Base-by-base conservation (phyloP, 2,797 vertebrate genomes). In the Diglossa cyanea region DNA sequence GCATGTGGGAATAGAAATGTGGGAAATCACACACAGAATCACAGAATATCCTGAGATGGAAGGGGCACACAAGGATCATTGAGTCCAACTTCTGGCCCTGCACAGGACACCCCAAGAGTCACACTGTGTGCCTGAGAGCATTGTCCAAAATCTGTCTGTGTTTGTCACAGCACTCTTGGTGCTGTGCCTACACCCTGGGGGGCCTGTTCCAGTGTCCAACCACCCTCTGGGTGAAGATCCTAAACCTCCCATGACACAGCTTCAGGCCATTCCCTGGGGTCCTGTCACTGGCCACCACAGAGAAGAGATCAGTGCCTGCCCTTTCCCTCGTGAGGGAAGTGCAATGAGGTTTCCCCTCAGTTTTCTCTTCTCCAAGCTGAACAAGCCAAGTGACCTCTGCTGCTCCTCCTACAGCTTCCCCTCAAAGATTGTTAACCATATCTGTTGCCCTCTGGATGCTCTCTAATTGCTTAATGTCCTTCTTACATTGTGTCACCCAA, bases 401-500 rank as follows among this genome's bases (percentile, higher is more conserved):
- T 4, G 9, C 50, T 57, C 8, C 17, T 65, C 20, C 31, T 14
- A 19, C 5, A 19, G 12, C 21, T 83, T 83, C 25, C 13, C 7
- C 9, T 70, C 20, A 45, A 45, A 33, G 24, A 31, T 20, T 17
- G 20, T 65, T 58, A 21, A 31, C 15, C 25, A 17, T 47, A 13
- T 57, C 7, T 50, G 13, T 37, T 44, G 18, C 23, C 37, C 20
- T 45, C 11, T 67, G 30, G 39, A 14, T 26, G 7, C 6, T 45
- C n/a, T 76, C 20, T 39, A 57, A 26, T 19, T 7, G 19, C 8
- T 44, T 7, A 5, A 25, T 57, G 7, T 55, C 23, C 11, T 40
- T 76, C 4, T 55, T 57, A 16, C 0, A 0, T 28, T 35, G 5
- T 53, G 30, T 1, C 9, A 33, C 33, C 37, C 30, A 31, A 6